phyloP scores from a whole-genome alignment of 1,140 invertebrate species.

The Proctacanthus coquilletti region DNA sequence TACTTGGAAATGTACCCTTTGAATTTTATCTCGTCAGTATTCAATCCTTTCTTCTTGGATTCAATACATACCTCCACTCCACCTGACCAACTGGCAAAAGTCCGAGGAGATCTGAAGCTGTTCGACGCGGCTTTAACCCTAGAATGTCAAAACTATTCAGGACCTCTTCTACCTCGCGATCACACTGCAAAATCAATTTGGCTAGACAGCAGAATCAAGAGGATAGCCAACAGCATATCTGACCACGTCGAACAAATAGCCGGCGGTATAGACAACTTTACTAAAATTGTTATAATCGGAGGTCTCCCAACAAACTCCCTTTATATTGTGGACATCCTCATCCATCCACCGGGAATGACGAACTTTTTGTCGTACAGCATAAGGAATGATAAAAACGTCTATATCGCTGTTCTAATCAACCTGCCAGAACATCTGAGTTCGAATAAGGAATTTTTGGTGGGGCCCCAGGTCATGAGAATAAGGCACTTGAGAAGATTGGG shows the following conservation, averaged over 20 bases:
- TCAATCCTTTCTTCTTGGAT: slow-evolving; percentile 44
- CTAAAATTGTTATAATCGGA: slow-evolving; percentile 34
- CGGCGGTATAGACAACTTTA: slow-evolving; percentile 31
- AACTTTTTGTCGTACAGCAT: slow-evolving; percentile 7
- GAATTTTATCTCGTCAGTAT: slow-evolving; percentile 43
- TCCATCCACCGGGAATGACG: slow-evolving; percentile 33
- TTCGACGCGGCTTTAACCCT: slow-evolving; percentile 48
- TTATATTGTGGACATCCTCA: slow-evolving; percentile 45
- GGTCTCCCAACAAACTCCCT: slow-evolving; percentile 38
- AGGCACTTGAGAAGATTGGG: slow-evolving; percentile 45
- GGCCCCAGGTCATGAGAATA: slow-evolving; percentile 44
- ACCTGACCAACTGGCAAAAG: slow-evolving; percentile 11
- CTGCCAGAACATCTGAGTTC: slow-evolving; percentile 49
- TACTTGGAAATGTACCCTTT: slow-evolving; percentile 48
- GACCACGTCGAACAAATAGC: slow-evolving; percentile 29
- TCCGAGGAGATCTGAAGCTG: slow-evolving; percentile 38
- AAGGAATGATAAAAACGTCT: slow-evolving; percentile 28
- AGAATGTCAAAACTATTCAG: slow-evolving; percentile 41
- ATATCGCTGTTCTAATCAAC: slow-evolving; percentile 42
- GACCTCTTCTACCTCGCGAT: slow-evolving; percentile 41
- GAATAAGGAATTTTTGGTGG: slow-evolving; percentile 36
- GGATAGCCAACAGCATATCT: slow-evolving; percentile 35
- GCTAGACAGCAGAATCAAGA: slow-evolving; percentile 37
- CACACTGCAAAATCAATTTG: slow-evolving; percentile 30
- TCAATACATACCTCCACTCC: slow-evolving; percentile 34